Percentiles rank a stretch among this genome's conserved stretches.
These are phyloP conservation scores for Hymenopus coronatus DNA, from an alignment of 2,888 invertebrate species.

Conservation along the genomic window DNA sequence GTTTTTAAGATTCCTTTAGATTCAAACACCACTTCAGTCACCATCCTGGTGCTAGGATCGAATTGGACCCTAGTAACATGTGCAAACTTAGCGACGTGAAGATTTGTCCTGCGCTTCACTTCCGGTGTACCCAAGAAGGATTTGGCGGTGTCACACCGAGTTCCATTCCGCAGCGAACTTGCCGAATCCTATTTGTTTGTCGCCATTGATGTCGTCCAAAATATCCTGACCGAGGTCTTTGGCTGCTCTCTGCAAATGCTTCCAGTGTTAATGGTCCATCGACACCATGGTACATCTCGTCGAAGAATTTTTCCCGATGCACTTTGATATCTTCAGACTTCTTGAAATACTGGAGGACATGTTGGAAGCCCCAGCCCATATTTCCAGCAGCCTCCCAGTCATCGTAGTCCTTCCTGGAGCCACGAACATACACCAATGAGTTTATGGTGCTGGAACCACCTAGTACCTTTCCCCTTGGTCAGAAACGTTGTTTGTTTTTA, in stretches of 20 bases:
- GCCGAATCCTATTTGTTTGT: constrained; percentile 24
- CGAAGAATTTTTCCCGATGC: neutral
- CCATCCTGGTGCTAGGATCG: constrained; percentile 54
- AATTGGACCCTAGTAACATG: constrained; percentile 60
- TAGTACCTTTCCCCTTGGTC: constrained; percentile 74
- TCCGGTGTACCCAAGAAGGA: constrained; percentile 59
- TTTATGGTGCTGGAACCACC: constrained; percentile 83
- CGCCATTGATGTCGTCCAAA: constrained; percentile 62
- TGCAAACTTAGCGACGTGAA: constrained; percentile 60
- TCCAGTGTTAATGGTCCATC: constrained; percentile 76
- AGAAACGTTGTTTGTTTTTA: constrained; percentile 53
- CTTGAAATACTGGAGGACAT: constrained; percentile 72
- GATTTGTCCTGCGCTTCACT: constrained; percentile 56
- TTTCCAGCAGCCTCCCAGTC: constrained; percentile 76
- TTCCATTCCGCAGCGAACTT: constrained; percentile 57
- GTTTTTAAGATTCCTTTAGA: constrained; percentile 47
- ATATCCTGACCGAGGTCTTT: constrained; percentile 45
- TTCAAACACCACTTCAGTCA: constrained; percentile 58
- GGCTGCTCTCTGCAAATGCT: constrained; percentile 36
- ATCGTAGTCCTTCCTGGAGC: constrained; percentile 77
- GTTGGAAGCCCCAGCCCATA: constrained; percentile 72
- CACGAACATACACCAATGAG: constrained; percentile 79
- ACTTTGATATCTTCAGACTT: constrained; percentile 67
- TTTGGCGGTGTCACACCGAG: constrained; percentile 63
- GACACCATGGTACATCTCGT: constrained; percentile 60